Evolutionary conservation across 1,140 invertebrate species (phyloP), one percentile per base, ranked within the genome.

Genomic region (Magallana ariakensis): DNA sequence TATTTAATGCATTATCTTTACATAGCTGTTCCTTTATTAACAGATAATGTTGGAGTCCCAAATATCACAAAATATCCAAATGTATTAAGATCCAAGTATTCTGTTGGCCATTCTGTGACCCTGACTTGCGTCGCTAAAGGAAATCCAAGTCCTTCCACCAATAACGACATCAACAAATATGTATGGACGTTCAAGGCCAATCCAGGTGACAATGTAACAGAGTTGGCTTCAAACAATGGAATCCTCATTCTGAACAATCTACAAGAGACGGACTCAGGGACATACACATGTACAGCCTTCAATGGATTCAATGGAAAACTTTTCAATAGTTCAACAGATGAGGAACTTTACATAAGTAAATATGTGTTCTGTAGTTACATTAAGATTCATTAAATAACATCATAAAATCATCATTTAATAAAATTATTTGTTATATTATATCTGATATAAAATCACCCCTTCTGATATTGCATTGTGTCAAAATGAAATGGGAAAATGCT

Each of bases 291-390:
- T 82, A 82, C 80, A 19, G 80, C 80, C 19, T 56, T 55, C 46
- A 82, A 82, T 55, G 80, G 80, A 82, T 82, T 82, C n/a, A 55
- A 82, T 55, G 80, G 80, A n/a, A 82, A 82, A 54, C 9, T 10
- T 19, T 82, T 82, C 46, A 75, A 75, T 26, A 26, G 22, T 26
- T 75, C 66, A 13, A 75, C 0, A 9, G 9, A 75, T 10, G 13
- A 13, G 1, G 33, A 26, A 3, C 33, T 75, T 26, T 26, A 75
- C 22, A 26, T 75, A 26, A 19, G 66, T 75, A 75, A 75, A 3
- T 26, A 26, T 75, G 9, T 26, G 19, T 46, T 46, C 33, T 46
- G 33, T 46, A 46, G 2, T 46, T 5, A 46, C 33, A 46, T 4
- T 46, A 46, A 46, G 33, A 46, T 46, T 46, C 33, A 46, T 46